These are phyloP conservation scores for Cyrtodaria siliqua DNA, from an alignment of 2,888 invertebrate species.

Conservation along the genomic window DNA sequence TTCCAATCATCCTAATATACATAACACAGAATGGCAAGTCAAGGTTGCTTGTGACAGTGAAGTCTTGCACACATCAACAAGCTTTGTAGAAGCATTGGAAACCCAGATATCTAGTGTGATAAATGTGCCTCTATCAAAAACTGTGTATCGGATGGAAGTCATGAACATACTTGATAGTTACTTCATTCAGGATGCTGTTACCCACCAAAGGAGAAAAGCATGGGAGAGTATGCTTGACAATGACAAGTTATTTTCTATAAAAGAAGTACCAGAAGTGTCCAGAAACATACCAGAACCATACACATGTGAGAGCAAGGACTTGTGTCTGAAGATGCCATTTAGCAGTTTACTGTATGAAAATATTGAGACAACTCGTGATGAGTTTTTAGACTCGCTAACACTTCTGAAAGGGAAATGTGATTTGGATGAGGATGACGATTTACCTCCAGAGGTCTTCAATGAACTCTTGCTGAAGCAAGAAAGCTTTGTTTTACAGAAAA, in stretches of 20 bases:
- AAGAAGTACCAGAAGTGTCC: conserved; percentile 20
- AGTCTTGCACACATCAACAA: conserved; percentile 35
- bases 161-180: conserved; percentile 43
- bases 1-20: background rate
- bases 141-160: conserved; percentile 51
- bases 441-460: conserved; percentile 46
- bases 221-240: conserved; percentile 35
- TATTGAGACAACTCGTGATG: conserved; percentile 54
- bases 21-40: conserved; percentile 44
- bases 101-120: conserved; percentile 39
- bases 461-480: conserved; percentile 43
- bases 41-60: conserved; percentile 55
- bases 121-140: conserved; percentile 53
- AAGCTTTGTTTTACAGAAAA: conserved; percentile 30
- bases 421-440: conserved; percentile 49
- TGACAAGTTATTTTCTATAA: conserved; percentile 33
- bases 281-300: conserved; percentile 64
- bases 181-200: conserved; percentile 39
- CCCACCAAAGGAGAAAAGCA: conserved; percentile 9
- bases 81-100: conserved; percentile 58
- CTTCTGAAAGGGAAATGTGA: conserved; percentile 48
- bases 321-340: conserved; percentile 58
- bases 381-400: conserved; percentile 46
- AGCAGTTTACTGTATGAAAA: conserved; percentile 36
- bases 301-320: conserved; percentile 32